A percentile compares a stretch with the other conserved stretches of the same genome.
Conservation (phyloP, 2,113 vertebrate genomes). For the Anas platyrhynchos region DNA sequence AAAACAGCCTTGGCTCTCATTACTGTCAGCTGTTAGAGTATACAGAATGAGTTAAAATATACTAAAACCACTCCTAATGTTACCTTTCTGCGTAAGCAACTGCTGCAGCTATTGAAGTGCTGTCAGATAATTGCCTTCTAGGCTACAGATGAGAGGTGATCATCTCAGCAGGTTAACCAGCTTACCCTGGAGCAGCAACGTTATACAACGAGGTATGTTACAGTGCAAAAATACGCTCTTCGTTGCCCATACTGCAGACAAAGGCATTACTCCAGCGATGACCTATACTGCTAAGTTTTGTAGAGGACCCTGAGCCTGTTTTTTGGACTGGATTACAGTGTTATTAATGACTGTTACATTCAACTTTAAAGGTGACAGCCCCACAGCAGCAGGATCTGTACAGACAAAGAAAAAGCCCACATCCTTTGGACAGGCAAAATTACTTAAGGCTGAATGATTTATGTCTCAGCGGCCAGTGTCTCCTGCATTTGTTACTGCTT, state of each 20-base stretch:
- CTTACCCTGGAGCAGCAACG: not conserved
- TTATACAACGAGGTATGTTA: rapidly evolving
- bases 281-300: not conserved
- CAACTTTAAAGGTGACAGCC: not conserved
- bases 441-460: not conserved
- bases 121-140: not conserved
- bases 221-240: not conserved
- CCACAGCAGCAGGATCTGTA: not conserved
- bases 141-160: not conserved
- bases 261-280: not conserved
- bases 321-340: not conserved
- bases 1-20: not conserved
- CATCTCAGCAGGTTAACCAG: not conserved
- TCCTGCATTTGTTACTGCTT: not conserved
- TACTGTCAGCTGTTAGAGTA: not conserved
- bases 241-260: not conserved
- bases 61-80: not conserved
- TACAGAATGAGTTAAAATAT: not conserved
- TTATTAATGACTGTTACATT: not conserved
- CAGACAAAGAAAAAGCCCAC: not conserved
- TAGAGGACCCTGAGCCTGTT: not conserved
- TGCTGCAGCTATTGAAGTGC: not conserved
- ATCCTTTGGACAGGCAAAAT: not conserved
- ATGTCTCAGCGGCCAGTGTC: not conserved
- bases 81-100: not conserved